Conservation (phyloP, 2,888 invertebrate species). For the Cantharis flavilabris region DNA sequence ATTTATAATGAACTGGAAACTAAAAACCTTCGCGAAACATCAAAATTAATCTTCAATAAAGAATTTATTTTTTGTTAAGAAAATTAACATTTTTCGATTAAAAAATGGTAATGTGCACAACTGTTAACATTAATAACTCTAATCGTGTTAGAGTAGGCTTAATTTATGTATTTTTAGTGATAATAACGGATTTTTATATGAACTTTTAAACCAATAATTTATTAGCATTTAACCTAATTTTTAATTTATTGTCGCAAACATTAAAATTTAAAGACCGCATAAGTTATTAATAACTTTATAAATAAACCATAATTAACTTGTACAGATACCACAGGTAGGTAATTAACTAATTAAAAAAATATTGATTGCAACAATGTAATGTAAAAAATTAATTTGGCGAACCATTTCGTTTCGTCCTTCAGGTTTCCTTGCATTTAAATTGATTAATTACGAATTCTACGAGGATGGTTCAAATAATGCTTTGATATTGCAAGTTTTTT, state of each 20-base stretch:
- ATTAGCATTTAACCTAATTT: background rate
- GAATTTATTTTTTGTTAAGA: background rate
- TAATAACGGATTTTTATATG: background rate
- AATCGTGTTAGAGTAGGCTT: background rate
- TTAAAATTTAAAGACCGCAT: background rate
- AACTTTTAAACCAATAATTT: background rate
- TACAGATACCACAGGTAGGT: background rate
- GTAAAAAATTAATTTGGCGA: background rate
- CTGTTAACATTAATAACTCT: background rate
- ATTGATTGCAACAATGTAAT: background rate
- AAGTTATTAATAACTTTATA: background rate
- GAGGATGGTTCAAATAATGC: background rate
- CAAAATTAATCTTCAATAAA: background rate
- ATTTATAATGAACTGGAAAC: background rate
- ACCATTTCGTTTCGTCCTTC: background rate
- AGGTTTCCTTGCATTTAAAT: background rate
- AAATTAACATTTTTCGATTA: background rate
- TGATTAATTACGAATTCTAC: background rate
- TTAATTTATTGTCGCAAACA: background rate
- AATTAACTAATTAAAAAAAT: background rate
- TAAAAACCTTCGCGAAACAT: background rate
- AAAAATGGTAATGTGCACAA: background rate
- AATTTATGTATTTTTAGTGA: background rate
- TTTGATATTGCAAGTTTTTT: background rate
- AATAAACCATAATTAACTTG: background rate